Evolutionary conservation across 2,113 vertebrate species (phyloP), one percentile per base, ranked within the genome.

Genomic region (Sinocyclocheilus anshuiensis): DNA sequence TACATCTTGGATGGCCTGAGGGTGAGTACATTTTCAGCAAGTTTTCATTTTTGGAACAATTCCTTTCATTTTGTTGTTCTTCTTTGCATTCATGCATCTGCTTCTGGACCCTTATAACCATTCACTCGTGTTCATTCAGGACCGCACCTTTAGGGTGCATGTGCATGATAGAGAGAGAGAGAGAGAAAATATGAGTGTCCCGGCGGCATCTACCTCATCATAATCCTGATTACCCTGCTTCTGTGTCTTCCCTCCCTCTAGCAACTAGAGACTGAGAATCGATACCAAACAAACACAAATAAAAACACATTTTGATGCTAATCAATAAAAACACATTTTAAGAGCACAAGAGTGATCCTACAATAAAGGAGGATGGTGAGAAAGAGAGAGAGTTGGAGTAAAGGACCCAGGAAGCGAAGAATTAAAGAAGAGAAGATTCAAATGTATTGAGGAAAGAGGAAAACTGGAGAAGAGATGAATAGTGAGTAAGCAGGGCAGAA

Each of bases 211-310:
- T 18, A 57, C 26, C 81, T 65, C 84, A 86, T 84, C 85, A 86
- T 80, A 88, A 79, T 77, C 71, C 65, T 80, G 81, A 88, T 86
- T 88, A 88, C 82, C 57, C 67, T 86, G 81, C 83, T 86, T 79
- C 71, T 77, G 78, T 16, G 72, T 71, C 61, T 77, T 72, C 59
- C 71, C 77, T 84, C 76, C 65, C 81, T 84, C 67, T 11, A 57
- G 80, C 87, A 65, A 83, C 55, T 33, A 79, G 75, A 72, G 67
- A 57, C 67, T 36, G 26, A 20, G 84, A 74, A 83, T 87, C 84
- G 79, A 89, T 86, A 86, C 4, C 83, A 83, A 83, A 48, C 86
- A 67, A 76, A 83, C 83, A 79, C 55, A 89, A 87, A 87, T 75
- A 86, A 85, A 89, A 67, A 87, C 83, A 89, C 75, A 79, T 79